Conservation (phyloP, 2,888 invertebrate genomes). For the Drosophila merina region DNA sequence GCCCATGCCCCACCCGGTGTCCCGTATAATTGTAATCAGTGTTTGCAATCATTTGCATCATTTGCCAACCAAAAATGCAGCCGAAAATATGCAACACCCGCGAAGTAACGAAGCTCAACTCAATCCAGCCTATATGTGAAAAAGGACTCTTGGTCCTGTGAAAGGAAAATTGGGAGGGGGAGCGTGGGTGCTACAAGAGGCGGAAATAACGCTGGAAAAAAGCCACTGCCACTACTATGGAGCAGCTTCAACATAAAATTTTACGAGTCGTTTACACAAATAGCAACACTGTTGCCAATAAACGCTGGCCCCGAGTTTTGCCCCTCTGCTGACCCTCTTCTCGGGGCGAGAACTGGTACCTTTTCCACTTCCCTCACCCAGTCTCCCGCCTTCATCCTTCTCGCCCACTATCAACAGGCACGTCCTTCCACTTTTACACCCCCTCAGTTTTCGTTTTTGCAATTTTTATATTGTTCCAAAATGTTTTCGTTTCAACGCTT, state of each 20-base stretch:
- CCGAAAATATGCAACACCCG: slow-evolving; percentile 13
- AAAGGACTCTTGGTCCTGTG: not conserved
- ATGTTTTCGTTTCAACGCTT: slow-evolving; percentile 76
- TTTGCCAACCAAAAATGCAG: slow-evolving; percentile 13
- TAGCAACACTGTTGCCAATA: slow-evolving; percentile 78
- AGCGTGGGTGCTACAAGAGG: slow-evolving; percentile 26
- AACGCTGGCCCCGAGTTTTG: slow-evolving; percentile 43
- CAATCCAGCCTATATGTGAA: slow-evolving; percentile 30
- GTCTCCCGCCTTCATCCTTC: too few relatives aligned
- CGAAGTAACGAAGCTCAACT: slow-evolving; percentile 39
- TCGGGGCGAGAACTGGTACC: slow-evolving; percentile 3
- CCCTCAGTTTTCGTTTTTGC: slow-evolving; percentile 47
- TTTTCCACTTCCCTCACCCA: not conserved
- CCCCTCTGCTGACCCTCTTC: not conserved
- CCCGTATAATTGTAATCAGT: slow-evolving; percentile 38
- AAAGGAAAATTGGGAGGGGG: slow-evolving; percentile 9
- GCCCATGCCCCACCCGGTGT: not conserved
- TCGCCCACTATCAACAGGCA: slow-evolving; percentile 10
- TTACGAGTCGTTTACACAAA: slow-evolving; percentile 79
- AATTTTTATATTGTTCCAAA: slow-evolving; percentile 76
- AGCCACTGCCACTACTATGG: slow-evolving; percentile 28
- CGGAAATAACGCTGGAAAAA: slow-evolving; percentile 17
- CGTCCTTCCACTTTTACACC: slow-evolving; percentile 1
- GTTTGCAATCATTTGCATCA: slow-evolving; percentile 35
- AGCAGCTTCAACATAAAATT: slow-evolving; percentile 70